Base-by-base conservation (phyloP, 2,113 vertebrate genomes). In the Myiozetetes cayanensis region DNA sequence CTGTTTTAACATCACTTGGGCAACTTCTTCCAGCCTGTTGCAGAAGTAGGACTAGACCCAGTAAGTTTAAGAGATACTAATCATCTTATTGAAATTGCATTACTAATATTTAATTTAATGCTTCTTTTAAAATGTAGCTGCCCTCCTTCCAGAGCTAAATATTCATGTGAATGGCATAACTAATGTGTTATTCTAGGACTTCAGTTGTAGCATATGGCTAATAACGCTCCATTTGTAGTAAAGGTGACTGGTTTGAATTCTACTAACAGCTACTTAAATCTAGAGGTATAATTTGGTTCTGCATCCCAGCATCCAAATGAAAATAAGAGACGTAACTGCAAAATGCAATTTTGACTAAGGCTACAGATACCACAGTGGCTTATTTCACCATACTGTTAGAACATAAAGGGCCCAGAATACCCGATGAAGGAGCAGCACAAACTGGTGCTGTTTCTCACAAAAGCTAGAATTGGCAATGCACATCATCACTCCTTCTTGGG, bases 91-190 rank as follows among this genome's bases (percentile, higher is more conserved):
- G 91, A 88, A 87, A 92, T 83, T 70, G 7, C 66, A 80, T 93
- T 85, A 78, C 73, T 82, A 94, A 68, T 90, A 85, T 85, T 94
- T 92, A 75, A 81, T 85, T 76, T 76, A 93, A 62, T 82, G 28
- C 14, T 79, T 53, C 77, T 92, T 94, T 77, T 59, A 68, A 85
- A 95, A 61, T 18, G 37, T 44, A 70, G 53, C 47, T 55, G n/a
- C 27, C 30, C 15, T 95, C 41, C 61, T 94, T 79, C 43, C 52
- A 66, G 35, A 89, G 53, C 55, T 87, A 96, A 91, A 89, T 94
- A 85, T 62, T 91, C 4, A 1, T 66, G 30, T 35, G 46, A 30
- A 66, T 87, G 39, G 41, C 46, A 39, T 59, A 91, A 46, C 44
- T 76, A 37, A 67, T 10, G 7, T 28, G 25, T 79, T 73, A 68